These are phyloP conservation scores for Dendrocincla tyrannina DNA, from an alignment of 2,797 vertebrate genomes.

Conservation along the genomic window DNA sequence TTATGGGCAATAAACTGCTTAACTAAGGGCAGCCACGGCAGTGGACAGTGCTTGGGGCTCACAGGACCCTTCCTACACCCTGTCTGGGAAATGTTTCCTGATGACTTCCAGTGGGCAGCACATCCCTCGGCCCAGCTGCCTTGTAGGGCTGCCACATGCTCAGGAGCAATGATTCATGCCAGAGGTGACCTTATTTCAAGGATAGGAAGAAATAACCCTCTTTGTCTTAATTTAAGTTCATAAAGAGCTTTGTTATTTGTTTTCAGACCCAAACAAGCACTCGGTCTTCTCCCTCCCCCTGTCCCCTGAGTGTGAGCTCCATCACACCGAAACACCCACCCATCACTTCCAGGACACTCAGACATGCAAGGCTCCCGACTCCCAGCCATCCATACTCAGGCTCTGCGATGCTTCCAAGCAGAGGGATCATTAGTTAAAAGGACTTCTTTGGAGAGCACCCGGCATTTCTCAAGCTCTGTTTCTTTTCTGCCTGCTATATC, in stretches of 20 bases:
- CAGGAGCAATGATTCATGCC: neutral
- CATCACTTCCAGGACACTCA: neutral
- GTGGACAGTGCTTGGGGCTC: neutral
- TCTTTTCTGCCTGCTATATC: neutral
- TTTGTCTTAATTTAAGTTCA: neutral
- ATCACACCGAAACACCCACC: fast-evolving
- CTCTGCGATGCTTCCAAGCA: neutral
- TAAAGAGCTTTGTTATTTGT: neutral
- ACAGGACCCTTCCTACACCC: neutral
- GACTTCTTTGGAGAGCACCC: neutral
- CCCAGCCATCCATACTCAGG: neutral
- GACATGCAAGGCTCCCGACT: fast-evolving
- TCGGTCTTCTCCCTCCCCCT: neutral
- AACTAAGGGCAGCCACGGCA: neutral
- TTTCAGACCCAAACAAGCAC: neutral
- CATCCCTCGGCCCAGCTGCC: neutral
- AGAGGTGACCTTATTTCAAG: neutral
- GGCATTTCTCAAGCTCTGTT: slow-evolving; percentile 2
- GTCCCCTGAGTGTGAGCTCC: neutral
- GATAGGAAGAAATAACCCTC: neutral
- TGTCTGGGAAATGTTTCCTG: too few relatives aligned
- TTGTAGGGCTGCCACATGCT: neutral
- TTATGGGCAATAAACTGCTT: neutral
- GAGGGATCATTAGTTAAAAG: neutral
- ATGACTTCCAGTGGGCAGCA: fast-evolving